A percentile compares a stretch with the other conserved stretches of the same genome.
Evolutionary conservation across 2,888 invertebrate genomes (phyloP).

Genomic region (Anagyrus pseudococci): DNA sequence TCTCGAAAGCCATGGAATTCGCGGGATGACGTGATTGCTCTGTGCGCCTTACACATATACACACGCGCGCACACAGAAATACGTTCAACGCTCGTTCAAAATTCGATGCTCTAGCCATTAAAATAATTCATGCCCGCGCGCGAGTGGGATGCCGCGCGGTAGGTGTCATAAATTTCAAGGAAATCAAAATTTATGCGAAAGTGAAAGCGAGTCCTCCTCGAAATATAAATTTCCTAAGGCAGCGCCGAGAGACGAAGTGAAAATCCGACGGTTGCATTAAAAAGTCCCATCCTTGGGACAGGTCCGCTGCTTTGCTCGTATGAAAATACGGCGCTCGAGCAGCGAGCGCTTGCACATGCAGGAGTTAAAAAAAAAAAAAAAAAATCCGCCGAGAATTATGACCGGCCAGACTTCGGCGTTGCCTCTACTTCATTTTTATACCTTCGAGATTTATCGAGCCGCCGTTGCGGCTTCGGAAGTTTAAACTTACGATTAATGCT

Average conservation of each 20-base stretch:
- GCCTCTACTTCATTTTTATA: conserved; percentile 25
- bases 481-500: too few species aligned
- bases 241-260: conserved; percentile 4
- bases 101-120: conserved; percentile 5
- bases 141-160: conserved; percentile 17
- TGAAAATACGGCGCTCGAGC: conserved; percentile 32
- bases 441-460: conserved; percentile 26
- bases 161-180: conserved; percentile 31
- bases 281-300: conserved; percentile 9
- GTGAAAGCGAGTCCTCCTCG: conserved; percentile 21
- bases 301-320: neutral
- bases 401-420: conserved; percentile 36
- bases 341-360: conserved; percentile 28
- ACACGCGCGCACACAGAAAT: neutral
- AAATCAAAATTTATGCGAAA: conserved; percentile 20
- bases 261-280: conserved; percentile 6
- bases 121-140: conserved; percentile 23
- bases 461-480: too few species aligned
- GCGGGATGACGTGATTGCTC: too few species aligned
- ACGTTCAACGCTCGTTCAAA: neutral
- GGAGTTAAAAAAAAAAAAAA: too few species aligned
- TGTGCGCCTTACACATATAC: too few species aligned
- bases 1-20: too few species aligned
- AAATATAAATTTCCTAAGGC: conserved; percentile 12
- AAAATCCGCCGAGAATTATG: too few species aligned